These are phyloP conservation scores for Epistrophe grossulariae DNA, from an alignment of 2,888 invertebrate genomes.

Conservation along the genomic window DNA sequence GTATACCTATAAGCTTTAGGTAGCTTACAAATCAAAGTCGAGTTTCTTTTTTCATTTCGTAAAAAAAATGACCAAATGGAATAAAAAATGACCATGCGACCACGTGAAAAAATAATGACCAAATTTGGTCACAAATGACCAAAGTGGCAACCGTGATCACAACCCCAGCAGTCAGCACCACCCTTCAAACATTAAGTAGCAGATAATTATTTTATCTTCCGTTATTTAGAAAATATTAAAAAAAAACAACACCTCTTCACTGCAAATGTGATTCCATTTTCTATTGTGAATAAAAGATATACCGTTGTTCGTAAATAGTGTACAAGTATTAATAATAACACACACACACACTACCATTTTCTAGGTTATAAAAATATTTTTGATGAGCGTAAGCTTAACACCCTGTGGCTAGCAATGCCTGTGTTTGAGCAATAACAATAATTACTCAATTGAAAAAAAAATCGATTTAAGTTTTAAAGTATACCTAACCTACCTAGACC, in stretches of 20 bases:
- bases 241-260: neutral
- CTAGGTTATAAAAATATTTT: neutral
- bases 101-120: no score
- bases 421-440: slow-evolving; percentile 48
- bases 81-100: no score
- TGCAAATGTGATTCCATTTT: slow-evolving; percentile 6
- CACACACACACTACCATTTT: neutral
- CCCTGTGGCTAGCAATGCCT: slow-evolving; percentile 22
- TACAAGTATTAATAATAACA: neutral
- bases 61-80: no score
- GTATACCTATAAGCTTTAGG: no score
- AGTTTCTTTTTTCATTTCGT: no score
- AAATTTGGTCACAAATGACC: no score
- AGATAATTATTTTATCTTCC: slow-evolving; percentile 68
- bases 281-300: neutral
- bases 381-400: neutral
- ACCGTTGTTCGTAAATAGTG: neutral
- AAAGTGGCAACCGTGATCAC: no score
- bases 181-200: slow-evolving; percentile 53
- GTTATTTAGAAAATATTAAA: slow-evolving; percentile 20
- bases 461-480: neutral
- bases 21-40: no score
- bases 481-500: neutral
- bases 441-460: slow-evolving; percentile 54
- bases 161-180: slow-evolving; percentile 13